Evolutionary conservation across 2,797 vertebrate species (phyloP).

Genomic region (Aplochiton taeniatus): DNA sequence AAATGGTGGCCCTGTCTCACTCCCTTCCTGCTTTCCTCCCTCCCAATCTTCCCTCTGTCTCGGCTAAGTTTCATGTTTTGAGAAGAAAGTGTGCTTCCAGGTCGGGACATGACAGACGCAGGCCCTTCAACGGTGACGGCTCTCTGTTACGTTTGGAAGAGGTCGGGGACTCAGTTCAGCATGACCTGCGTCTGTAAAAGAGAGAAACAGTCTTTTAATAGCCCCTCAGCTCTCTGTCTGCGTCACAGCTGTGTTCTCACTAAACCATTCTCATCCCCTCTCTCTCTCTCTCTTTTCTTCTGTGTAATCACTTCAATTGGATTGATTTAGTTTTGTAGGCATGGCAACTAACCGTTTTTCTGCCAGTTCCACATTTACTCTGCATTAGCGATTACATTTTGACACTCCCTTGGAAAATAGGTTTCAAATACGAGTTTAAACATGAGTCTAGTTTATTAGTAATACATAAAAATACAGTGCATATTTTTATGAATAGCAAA

Average conservation of each 20-base stretch:
- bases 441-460: not conserved
- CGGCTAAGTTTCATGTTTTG: too few relatives aligned
- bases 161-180: too few relatives aligned
- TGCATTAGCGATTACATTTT: not conserved
- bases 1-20: not conserved
- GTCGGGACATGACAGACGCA: too few relatives aligned
- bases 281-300: conserved; percentile 20
- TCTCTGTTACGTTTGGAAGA: too few relatives aligned
- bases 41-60: not conserved
- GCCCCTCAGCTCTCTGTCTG: not conserved
- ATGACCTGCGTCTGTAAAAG: too few relatives aligned
- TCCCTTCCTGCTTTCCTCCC: conserved; percentile 18
- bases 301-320: conserved; percentile 4
- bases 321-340: conserved; percentile 43
- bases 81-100: too few relatives aligned
- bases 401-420: not conserved
- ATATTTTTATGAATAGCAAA: too few relatives aligned
- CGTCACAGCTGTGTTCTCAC: not conserved
- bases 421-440: not conserved
- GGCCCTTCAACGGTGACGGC: too few relatives aligned
- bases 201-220: too few relatives aligned
- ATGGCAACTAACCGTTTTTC: conserved; percentile 40
- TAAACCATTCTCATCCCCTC: not conserved
- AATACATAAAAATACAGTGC: too few relatives aligned
- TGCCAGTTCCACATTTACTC: conserved; percentile 13